phyloP scores from a whole-genome alignment of 2,113 vertebrate genomes.

The Rhinogobius similis region DNA sequence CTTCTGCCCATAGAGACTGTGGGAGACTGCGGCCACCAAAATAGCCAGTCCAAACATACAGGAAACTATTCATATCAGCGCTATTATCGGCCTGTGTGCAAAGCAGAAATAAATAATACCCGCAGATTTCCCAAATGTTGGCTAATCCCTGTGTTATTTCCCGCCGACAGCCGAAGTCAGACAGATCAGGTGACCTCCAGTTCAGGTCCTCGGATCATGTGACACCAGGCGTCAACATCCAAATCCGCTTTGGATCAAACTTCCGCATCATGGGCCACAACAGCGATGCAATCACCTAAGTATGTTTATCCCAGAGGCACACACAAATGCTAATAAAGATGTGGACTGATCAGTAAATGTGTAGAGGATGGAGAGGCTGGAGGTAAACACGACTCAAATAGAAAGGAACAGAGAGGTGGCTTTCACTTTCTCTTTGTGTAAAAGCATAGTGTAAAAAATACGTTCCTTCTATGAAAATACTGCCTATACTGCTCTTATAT shows the following conservation, averaged over 20 bases:
- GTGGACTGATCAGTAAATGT: slow-evolving; percentile 68
- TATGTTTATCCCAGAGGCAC: slow-evolving; percentile 53
- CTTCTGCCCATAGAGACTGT: neutral
- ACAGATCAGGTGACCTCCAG: slow-evolving; percentile 60
- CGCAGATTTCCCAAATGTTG: slow-evolving; percentile 49
- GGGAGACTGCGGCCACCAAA: slow-evolving; percentile 9
- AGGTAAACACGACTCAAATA: slow-evolving; percentile 38
- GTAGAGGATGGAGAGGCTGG: too few relatives aligned
- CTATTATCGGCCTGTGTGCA: slow-evolving; percentile 36
- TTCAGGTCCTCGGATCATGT: slow-evolving; percentile 48
- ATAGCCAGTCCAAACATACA: slow-evolving; percentile 42
- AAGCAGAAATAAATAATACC: slow-evolving; percentile 28
- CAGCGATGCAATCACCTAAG: slow-evolving; percentile 69
- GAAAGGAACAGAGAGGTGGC: neutral
- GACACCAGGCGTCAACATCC: slow-evolving; percentile 53
- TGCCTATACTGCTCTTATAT: too few relatives aligned
- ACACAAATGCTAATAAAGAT: slow-evolving; percentile 66
- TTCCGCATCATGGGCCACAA: slow-evolving; percentile 46
- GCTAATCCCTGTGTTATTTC: slow-evolving; percentile 53
- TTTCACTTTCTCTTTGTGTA: too few relatives aligned
- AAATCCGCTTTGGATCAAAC: slow-evolving; percentile 70
- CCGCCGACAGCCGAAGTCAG: slow-evolving; percentile 61
- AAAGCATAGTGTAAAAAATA: too few relatives aligned
- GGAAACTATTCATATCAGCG: slow-evolving; percentile 11
- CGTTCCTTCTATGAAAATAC: too few relatives aligned